Percentiles rank a stretch among this genome's conserved stretches.
phyloP scores from a whole-genome alignment of 30 jellyfish, hydroid and myxozoan species.

The Clytia hemisphaerica region DNA sequence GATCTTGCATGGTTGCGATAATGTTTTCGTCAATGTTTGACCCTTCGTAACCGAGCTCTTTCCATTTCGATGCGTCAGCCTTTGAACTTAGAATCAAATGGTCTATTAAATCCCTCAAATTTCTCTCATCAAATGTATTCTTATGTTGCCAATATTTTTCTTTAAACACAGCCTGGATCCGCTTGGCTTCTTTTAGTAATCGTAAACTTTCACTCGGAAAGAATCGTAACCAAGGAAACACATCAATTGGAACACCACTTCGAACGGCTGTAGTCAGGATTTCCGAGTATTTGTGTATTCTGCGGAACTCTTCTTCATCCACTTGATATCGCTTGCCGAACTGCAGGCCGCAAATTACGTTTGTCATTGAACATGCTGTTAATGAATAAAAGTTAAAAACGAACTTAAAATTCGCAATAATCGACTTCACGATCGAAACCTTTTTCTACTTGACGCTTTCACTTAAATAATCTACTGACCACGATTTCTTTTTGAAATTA shows the following conservation, averaged over 20 bases:
- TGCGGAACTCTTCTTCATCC: constrained; percentile 49
- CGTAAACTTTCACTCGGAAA: too few species aligned
- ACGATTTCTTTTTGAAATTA: too few species aligned
- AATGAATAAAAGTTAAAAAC: too few species aligned
- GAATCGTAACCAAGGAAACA: constrained; percentile 32
- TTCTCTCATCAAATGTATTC: constrained; percentile 24
- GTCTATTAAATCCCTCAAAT: constrained; percentile 62
- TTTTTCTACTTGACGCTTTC: too few species aligned
- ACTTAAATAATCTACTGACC: too few species aligned
- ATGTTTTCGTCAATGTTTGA: constrained; percentile 36
- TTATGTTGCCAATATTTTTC: too few species aligned
- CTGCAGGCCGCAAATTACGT: constrained; percentile 43
- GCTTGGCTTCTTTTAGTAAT: too few species aligned
- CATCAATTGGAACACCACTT: constrained; percentile 11
- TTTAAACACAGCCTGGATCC: too few species aligned
- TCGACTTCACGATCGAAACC: too few species aligned
- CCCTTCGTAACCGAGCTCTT: too few species aligned
- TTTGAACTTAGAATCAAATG: constrained; percentile 28
- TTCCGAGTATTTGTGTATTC: constrained; percentile 23
- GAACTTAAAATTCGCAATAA: too few species aligned
- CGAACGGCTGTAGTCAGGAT: constrained; percentile 42
- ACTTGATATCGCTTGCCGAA: constrained; percentile 47
- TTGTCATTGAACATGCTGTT: constrained; percentile 50
- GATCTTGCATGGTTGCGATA: constrained; percentile 43
- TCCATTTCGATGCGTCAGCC: constrained; percentile 32